Percentiles rank a stretch among this genome's conserved stretches.
Evolutionary conservation across 2,113 vertebrate genomes (phyloP).

Genomic region (Pelmatolapia mariae): DNA sequence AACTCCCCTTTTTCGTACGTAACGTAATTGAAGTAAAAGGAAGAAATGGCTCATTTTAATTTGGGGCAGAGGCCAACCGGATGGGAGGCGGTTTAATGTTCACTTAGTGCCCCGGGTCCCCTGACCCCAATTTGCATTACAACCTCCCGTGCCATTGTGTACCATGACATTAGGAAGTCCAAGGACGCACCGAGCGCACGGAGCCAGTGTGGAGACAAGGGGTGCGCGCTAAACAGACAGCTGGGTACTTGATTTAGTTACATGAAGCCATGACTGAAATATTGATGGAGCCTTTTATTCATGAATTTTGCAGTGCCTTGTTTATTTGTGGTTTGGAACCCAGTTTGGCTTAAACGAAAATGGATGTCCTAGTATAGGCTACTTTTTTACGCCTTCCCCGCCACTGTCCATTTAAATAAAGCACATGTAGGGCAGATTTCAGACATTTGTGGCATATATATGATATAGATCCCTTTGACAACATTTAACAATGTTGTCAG

Average conservation of each 20-base stretch:
- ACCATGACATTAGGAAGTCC: background rate
- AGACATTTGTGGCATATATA: background rate
- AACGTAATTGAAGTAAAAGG: background rate
- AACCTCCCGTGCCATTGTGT: background rate
- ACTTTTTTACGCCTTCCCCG: background rate
- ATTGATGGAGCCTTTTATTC: slow-evolving; percentile 26
- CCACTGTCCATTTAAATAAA: background rate
- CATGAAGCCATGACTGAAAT: slow-evolving; percentile 29
- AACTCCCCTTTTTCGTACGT: background rate
- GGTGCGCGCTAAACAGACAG: background rate
- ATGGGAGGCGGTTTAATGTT: background rate
- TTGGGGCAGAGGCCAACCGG: background rate
- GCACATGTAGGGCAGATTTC: background rate
- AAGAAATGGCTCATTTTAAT: background rate
- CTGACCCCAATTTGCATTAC: background rate
- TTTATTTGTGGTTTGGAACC: background rate
- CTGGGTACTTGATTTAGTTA: background rate
- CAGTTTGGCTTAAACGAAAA: background rate
- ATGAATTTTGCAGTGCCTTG: slow-evolving; percentile 14
- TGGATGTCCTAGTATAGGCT: background rate
- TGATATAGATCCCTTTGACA: background rate
- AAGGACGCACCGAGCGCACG: background rate
- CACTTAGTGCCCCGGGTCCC: background rate
- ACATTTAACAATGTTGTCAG: background rate
- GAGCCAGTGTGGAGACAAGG: background rate